phyloP scores from a whole-genome alignment of 1,140 invertebrate genomes.

The Hyles vespertilio region DNA sequence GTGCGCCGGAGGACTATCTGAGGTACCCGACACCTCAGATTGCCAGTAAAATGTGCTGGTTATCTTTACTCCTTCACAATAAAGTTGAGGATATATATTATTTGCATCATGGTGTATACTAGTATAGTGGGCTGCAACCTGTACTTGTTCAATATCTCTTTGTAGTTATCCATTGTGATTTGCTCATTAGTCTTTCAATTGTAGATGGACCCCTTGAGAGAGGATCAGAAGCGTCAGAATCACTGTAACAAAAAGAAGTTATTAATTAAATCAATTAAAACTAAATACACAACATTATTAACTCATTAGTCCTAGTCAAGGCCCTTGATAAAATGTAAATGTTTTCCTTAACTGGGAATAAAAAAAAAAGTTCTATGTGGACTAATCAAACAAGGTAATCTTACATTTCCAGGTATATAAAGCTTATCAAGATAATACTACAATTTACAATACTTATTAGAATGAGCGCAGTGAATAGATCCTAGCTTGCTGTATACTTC shows the following conservation, averaged over 20 bases:
- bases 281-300: not conserved
- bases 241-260: conserved; percentile 48
- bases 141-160: conserved; percentile 34
- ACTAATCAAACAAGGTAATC: no score
- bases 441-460: no score
- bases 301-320: no score
- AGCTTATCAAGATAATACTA: no score
- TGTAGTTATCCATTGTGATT: conserved; percentile 36
- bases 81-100: conserved; percentile 52
- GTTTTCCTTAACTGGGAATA: no score
- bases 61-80: conserved; percentile 54
- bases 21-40: conserved; percentile 63
- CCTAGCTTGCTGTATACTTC: no score
- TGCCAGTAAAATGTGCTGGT: conserved; percentile 66
- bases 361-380: no score
- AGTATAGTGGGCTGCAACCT: conserved; percentile 48
- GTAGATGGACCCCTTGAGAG: conserved; percentile 38
- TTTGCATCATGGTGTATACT: conserved; percentile 56
- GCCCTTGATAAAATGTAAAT: no score
- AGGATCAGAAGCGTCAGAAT: conserved; percentile 49
- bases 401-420: no score
- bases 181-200: conserved; percentile 30
- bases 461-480: no score
- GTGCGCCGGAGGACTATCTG: conserved; percentile 52
- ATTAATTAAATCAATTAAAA: conserved; percentile 9